Conservation (phyloP, 2,797 vertebrate species). For the Sardinella longiceps region DNA sequence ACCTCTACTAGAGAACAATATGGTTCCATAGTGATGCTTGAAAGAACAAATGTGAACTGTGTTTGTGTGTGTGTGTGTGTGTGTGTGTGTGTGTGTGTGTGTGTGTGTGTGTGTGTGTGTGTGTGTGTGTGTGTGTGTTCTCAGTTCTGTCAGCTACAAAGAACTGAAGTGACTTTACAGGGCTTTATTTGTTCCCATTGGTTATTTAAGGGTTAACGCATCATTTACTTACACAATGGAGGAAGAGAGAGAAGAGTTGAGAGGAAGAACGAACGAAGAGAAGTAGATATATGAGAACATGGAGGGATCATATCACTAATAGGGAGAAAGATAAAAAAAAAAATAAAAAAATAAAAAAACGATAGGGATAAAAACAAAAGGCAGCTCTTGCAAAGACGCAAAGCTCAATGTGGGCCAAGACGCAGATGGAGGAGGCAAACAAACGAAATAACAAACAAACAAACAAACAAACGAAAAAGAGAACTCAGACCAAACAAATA, state of each 20-base stretch:
- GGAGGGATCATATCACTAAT: neutral
- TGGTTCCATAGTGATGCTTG: too few relatives aligned
- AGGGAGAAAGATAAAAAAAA: neutral
- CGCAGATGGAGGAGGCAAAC: neutral
- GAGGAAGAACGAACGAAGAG: neutral
- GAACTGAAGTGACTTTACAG: neutral
- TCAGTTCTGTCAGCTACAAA: too few relatives aligned
- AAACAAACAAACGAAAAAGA: neutral
- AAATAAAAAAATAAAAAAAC: neutral
- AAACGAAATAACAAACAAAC: conserved; percentile 46
- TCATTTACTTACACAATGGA: neutral
- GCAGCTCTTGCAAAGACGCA: neutral
- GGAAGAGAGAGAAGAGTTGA: neutral
- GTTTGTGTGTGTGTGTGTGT: too few relatives aligned
- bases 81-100: neutral
- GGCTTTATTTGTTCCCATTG: neutral
- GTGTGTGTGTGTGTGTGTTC: neutral
- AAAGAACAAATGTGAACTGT: too few relatives aligned
- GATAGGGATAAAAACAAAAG: neutral
- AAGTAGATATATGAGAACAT: too few relatives aligned
- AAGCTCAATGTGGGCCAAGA: neutral
- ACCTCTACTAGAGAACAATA: too few relatives aligned
- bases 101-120: neutral
- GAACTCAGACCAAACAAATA: neutral
- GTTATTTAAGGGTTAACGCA: neutral